phyloP scores from a whole-genome alignment of 1,140 invertebrate species.

The Papilio polytes region DNA sequence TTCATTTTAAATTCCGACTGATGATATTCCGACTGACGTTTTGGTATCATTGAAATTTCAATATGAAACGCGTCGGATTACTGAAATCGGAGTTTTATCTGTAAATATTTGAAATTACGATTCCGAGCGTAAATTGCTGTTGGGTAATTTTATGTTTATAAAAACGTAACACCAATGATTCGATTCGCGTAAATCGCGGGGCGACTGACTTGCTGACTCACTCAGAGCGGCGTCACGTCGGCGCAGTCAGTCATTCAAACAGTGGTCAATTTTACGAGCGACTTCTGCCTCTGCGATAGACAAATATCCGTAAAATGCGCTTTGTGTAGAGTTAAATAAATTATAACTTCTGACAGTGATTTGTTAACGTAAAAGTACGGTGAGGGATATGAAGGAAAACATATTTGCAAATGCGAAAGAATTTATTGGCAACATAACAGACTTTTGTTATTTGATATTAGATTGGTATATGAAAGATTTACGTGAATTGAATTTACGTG shows the following conservation, averaged over 20 bases:
- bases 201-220: conserved; percentile 29
- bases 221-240: conserved; percentile 24
- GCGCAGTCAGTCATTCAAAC: conserved; percentile 48
- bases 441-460: neutral
- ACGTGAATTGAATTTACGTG: neutral
- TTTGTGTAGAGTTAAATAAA: conserved; percentile 29
- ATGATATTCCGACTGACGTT: conserved; percentile 33
- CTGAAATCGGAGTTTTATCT: neutral
- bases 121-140: neutral
- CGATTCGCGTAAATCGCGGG: conserved; percentile 45
- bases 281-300: conserved; percentile 43
- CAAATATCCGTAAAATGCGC: neutral
- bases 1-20: conserved; percentile 47
- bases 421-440: conserved; percentile 12
- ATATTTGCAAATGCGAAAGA: conserved; percentile 3
- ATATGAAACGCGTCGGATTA: neutral
- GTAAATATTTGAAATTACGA: neutral
- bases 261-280: conserved; percentile 54
- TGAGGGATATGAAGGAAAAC: conserved; percentile 23
- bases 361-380: neutral
- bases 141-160: neutral
- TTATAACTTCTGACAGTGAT: conserved; percentile 18
- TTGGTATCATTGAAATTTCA: neutral
- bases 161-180: conserved; percentile 4
- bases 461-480: neutral